Conservation (phyloP, 2,888 invertebrate species). For the Synanthedon formicaeformis region DNA sequence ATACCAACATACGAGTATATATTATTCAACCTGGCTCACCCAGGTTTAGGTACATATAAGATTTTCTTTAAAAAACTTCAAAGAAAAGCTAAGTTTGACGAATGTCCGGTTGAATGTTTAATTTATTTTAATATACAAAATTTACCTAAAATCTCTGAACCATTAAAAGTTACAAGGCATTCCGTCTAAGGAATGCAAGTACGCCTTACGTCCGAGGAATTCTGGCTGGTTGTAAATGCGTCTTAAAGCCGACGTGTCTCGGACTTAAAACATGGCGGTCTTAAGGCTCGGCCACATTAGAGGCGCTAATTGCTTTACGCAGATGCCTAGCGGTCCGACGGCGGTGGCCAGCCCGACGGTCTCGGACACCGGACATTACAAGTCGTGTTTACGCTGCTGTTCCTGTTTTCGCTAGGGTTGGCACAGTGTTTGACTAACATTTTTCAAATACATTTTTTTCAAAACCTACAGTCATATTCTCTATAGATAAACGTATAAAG, state of each 20-base stretch:
- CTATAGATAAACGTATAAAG: no score
- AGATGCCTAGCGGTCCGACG: conserved; percentile 34
- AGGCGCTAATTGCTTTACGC: conserved; percentile 60
- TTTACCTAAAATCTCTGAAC: conserved; percentile 31
- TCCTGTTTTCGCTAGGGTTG: conserved; percentile 9
- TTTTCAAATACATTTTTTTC: no score
- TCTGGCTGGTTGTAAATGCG: conserved; percentile 26
- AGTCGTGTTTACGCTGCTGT: conserved; percentile 6
- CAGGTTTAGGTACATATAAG: no score
- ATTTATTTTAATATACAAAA: no score
- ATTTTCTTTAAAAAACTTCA: no score
- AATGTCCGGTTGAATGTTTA: no score
- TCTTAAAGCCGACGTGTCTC: conserved; percentile 9
- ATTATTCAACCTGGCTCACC: no score
- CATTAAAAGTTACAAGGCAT: conserved; percentile 48
- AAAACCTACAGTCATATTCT: no score
- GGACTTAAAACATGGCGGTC: conserved; percentile 10
- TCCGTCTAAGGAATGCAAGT: conserved; percentile 31
- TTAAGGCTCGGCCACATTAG: conserved; percentile 43
- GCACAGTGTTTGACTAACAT: neutral
- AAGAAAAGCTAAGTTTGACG: no score
- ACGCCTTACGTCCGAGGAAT: conserved; percentile 32
- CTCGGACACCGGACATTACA: conserved; percentile 10
- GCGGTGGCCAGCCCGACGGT: neutral
- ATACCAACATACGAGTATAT: no score